Evolutionary conservation across 2,797 vertebrate genomes (phyloP).

Genomic region (Enteromius mattozi): DNA sequence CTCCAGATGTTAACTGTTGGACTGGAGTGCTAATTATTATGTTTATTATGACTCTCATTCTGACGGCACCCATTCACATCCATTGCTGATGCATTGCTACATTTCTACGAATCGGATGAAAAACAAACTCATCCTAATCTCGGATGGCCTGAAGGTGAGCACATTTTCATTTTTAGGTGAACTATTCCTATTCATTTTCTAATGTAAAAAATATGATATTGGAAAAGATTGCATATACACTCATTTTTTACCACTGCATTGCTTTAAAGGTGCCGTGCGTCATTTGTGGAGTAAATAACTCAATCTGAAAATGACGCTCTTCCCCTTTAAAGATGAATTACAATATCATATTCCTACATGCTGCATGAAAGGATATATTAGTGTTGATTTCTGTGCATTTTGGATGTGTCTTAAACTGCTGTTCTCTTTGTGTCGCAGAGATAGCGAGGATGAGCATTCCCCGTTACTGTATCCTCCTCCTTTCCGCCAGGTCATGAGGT

Average conservation of each 20-base stretch:
- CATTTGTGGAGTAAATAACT: background rate
- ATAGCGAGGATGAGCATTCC: slow-evolving; percentile 37
- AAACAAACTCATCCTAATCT: too few relatives aligned
- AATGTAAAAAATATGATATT: background rate
- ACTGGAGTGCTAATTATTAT: too few relatives aligned
- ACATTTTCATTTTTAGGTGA: background rate
- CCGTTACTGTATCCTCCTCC: slow-evolving; percentile 30
- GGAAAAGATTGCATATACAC: background rate
- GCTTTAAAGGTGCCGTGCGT: slow-evolving; percentile 10
- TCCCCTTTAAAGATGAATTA: background rate
- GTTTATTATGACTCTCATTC: too few relatives aligned
- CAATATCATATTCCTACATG: slow-evolving; percentile 39
- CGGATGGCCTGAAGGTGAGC: too few relatives aligned
- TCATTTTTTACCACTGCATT: background rate
- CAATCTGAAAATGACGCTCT: background rate
- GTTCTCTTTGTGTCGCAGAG: slow-evolving; percentile 34
- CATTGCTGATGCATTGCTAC: too few relatives aligned
- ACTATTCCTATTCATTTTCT: background rate
- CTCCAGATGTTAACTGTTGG: too few relatives aligned
- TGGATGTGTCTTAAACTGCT: background rate
- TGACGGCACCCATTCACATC: too few relatives aligned
- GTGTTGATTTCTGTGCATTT: slow-evolving; percentile 53
- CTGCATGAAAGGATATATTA: slow-evolving; percentile 48
- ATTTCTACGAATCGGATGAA: too few relatives aligned
- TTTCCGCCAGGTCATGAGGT: slow-evolving; percentile 59